Conservation (phyloP, 2,113 vertebrate genomes). For the Galeopterus variegatus region DNA sequence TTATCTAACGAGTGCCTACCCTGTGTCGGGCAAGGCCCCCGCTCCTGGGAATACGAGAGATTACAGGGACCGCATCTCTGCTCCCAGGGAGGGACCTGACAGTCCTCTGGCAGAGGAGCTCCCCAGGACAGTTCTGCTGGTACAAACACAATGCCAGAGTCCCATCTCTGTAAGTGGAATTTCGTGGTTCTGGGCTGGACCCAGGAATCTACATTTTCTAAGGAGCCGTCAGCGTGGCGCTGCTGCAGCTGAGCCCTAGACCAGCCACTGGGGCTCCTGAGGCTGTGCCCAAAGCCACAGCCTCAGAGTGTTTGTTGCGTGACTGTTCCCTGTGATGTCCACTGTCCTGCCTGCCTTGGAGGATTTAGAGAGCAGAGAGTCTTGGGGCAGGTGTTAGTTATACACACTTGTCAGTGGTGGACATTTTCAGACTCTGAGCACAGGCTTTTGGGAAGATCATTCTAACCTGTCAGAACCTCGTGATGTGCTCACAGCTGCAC, state of each 20-base stretch:
- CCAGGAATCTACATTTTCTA: background rate
- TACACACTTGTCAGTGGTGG: fast-evolving
- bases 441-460: background rate
- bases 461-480: background rate
- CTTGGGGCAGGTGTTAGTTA: background rate
- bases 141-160: background rate
- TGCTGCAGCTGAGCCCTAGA: too few relatives aligned
- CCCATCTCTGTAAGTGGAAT: background rate
- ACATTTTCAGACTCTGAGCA: too few relatives aligned
- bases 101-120: background rate
- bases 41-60: background rate
- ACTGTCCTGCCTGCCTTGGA: background rate
- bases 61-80: background rate
- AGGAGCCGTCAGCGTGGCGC: fast-evolving
- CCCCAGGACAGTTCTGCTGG: background rate
- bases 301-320: background rate
- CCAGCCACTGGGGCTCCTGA: background rate
- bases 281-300: background rate
- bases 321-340: background rate
- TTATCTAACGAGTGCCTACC: too few relatives aligned
- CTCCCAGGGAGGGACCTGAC: background rate
- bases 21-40: too few relatives aligned
- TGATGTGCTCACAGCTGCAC: background rate
- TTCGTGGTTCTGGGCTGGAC: fast-evolving
- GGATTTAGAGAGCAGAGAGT: background rate